These are phyloP conservation scores for Ptilodon capucinus DNA, from an alignment of 2,888 invertebrate species.

Conservation along the genomic window DNA sequence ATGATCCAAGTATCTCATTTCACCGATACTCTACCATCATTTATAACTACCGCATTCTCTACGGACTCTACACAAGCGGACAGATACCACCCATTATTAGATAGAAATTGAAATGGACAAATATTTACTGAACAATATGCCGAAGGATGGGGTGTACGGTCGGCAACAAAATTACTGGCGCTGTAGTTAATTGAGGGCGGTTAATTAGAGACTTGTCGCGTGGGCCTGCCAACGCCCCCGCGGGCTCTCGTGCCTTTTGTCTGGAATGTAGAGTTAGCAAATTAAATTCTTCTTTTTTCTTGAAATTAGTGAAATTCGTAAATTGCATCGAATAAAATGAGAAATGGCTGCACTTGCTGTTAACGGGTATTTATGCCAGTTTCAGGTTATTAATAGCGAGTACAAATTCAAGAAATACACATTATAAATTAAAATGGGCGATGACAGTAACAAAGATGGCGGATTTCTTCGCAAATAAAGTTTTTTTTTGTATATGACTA, in stretches of 20 bases:
- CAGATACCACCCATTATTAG: conserved; percentile 1
- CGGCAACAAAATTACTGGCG: conserved; percentile 53
- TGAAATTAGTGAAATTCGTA: too few species aligned
- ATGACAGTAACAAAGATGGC: too few species aligned
- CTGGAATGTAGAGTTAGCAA: conserved; percentile 35
- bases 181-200: conserved; percentile 64
- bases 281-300: conserved; percentile 7
- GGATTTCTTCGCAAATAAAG: too few species aligned
- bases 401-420: too few species aligned
- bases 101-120: conserved; percentile 13
- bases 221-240: conserved; percentile 52
- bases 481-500: too few species aligned
- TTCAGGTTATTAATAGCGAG: too few species aligned
- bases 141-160: conserved; percentile 40
- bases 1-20: not conserved
- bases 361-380: too few species aligned
- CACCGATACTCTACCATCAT: not conserved
- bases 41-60: conserved; percentile 3
- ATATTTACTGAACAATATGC: conserved; percentile 22
- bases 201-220: conserved; percentile 75
- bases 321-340: too few species aligned
- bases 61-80: not conserved
- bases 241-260: conserved; percentile 21
- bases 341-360: too few species aligned
- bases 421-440: too few species aligned